Conservation (phyloP, 1,140 invertebrate species). For the Aphelinus atriplicis region DNA sequence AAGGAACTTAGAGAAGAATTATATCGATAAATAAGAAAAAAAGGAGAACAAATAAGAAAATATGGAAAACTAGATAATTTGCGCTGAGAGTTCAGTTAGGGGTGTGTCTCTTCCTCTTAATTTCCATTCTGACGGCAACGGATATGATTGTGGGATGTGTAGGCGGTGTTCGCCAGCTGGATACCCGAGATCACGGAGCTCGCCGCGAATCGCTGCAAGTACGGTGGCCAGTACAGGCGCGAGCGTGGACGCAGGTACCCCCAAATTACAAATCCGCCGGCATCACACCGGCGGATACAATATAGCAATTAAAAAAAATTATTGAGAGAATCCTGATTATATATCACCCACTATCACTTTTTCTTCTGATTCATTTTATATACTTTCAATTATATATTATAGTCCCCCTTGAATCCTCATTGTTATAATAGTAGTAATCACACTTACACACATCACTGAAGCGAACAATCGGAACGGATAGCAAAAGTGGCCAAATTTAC, state of each 20-base stretch:
- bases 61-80: too few relatives aligned
- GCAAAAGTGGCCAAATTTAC: conserved; percentile 7
- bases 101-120: conserved; percentile 39
- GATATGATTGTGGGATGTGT: conserved; percentile 70
- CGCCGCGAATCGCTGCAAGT: conserved; percentile 96
- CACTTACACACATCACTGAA: conserved; percentile 2
- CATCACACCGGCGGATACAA: conserved; percentile 19
- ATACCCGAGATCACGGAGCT: conserved; percentile 99
- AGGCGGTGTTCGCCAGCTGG: conserved; percentile 99
- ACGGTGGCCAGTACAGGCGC: conserved; percentile 97
- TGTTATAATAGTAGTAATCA: conserved; percentile 25
- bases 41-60: not conserved
- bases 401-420: conserved; percentile 24
- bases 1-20: too few relatives aligned
- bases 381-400: conserved; percentile 4
- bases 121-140: conserved; percentile 59
- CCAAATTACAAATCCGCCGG: conserved; percentile 28
- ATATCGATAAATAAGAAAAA: not conserved
- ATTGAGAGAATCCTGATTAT: conserved; percentile 4
- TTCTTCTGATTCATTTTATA: conserved; percentile 6
- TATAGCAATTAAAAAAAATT: conserved; percentile 1
- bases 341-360: conserved; percentile 10
- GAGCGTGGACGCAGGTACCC: conserved; percentile 96
- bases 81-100: conserved; percentile 40
- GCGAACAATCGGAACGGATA: conserved; percentile 2